Conservation (phyloP, 2,113 vertebrate species). For the Oreocharis arfaki region DNA sequence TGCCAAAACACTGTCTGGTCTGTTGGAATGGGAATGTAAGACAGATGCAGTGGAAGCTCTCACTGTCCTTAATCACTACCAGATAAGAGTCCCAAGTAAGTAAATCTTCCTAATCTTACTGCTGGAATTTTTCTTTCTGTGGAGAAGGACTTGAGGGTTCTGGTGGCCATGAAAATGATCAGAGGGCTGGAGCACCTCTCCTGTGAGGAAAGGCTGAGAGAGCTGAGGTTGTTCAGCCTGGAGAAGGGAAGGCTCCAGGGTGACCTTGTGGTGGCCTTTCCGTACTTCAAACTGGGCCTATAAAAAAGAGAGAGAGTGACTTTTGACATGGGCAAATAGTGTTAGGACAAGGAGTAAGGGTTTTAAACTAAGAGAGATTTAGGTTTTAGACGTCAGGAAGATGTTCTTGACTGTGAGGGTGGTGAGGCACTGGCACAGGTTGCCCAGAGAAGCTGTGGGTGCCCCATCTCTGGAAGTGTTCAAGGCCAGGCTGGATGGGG, state of each 20-base stretch:
- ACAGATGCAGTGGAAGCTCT: conserved; percentile 95
- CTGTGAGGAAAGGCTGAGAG: background rate
- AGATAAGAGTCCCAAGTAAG: conserved; percentile 98
- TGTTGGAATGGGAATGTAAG: conserved; percentile 95
- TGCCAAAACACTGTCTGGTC: conserved; percentile 93
- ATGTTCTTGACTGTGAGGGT: background rate
- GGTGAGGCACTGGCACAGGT: background rate
- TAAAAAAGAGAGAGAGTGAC: background rate
- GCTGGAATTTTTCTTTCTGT: background rate
- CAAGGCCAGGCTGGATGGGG: background rate
- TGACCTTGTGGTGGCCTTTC: background rate
- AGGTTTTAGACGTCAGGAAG: background rate
- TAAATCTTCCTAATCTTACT: background rate
- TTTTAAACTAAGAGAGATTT: background rate
- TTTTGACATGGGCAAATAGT: background rate
- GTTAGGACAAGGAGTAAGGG: background rate
- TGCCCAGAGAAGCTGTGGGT: background rate
- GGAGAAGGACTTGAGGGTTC: background rate
- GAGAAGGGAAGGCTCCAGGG: background rate
- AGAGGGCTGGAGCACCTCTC: background rate
- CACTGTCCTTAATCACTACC: conserved; percentile 95
- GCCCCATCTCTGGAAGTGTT: background rate
- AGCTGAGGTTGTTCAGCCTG: background rate
- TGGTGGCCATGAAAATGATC: rapidly evolving
- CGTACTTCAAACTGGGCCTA: background rate